phyloP scores from a whole-genome alignment of 1,140 invertebrate genomes.

The Arctopsyche grandis region DNA sequence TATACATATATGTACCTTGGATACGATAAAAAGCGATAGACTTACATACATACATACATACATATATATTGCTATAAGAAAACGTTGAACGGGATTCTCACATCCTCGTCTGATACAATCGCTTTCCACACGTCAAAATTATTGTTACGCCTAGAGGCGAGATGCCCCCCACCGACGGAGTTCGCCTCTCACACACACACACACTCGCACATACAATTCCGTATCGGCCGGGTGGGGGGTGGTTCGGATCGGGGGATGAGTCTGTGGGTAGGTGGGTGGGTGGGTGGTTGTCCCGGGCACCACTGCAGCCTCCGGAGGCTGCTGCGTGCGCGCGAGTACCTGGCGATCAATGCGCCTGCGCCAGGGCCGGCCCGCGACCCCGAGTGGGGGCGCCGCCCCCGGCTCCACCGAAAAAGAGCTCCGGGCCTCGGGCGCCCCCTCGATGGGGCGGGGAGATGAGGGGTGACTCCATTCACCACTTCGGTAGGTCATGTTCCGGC shows the following conservation, averaged over 20 bases:
- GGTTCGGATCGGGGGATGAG: neutral
- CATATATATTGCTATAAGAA: neutral
- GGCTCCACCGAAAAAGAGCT: neutral
- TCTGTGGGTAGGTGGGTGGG: neutral
- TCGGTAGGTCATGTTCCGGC: conserved; percentile 10
- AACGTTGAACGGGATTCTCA: conserved; percentile 11
- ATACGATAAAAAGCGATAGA: too few species aligned
- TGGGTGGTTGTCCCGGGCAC: conserved; percentile 22
- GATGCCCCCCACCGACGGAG: neutral
- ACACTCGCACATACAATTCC: neutral
- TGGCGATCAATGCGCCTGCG: conserved; percentile 4
- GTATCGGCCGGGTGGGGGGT: neutral
- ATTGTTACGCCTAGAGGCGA: conserved; percentile 10
- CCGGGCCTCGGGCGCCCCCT: neutral
- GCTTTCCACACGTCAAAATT: conserved; percentile 30
- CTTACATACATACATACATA: too few species aligned
- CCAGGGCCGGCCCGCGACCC: neutral
- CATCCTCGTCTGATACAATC: conserved; percentile 18
- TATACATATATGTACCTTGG: too few species aligned
- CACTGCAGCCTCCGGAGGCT: conserved; percentile 37
- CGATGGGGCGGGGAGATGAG: neutral
- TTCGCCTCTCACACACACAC: neutral
- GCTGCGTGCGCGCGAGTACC: conserved; percentile 26
- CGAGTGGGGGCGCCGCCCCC: neutral
- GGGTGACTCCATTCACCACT: conserved; percentile 1